Base-by-base conservation (phyloP, 1,140 invertebrate species). In the Drosophila repleta region DNA sequence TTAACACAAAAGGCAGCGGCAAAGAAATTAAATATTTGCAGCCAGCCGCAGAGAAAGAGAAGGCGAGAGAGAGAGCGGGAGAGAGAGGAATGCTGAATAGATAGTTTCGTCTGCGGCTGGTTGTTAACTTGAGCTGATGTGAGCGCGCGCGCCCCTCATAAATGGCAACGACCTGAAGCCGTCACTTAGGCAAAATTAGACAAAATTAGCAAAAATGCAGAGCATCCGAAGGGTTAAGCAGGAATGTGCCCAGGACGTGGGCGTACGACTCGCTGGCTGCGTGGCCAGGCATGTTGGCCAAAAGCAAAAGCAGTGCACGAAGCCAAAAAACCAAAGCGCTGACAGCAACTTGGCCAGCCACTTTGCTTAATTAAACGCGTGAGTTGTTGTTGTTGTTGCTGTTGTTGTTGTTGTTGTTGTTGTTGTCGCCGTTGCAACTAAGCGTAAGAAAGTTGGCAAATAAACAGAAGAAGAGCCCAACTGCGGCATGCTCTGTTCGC, bases 331-430 rank as follows among this genome's bases (percentile, higher is more conserved):
- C 29, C 43, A 51, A 60, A 60, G 26, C 39, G 56, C 46, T 17
- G 32, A 48, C 48, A 61, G 41, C 48, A 74, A 75, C 75, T 81
- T 75, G 79, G 39, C 64, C 52, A 78, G 82, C 83, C 83, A 87
- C 82, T 87, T 87, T 87, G 83, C 82, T 87, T 87, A 87, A 87
- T 87, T 87, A 87, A 87, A 87, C 83, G 83, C 79, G 74, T 74
- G 74, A 75, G 73, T 81, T 74, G 21, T 21, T 17, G 53, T 51
- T 71, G 52, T 29, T 68, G 52, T 74, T 61, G 7, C 8, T 29
- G 29, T 29, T 60, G 41, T 37, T 57, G 41, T 51, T 71, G 52
- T 29, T 62, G 77, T 81, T 74, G 21, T 21, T 17, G 53, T 49
- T 65, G 52, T 29, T 68, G 57, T 76, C 62, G 45, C 55, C 49